A percentile compares a stretch with the other conserved stretches of the same genome.
phyloP scores from a whole-genome alignment of 2,797 vertebrate genomes.

The Sorex maritimensis region DNA sequence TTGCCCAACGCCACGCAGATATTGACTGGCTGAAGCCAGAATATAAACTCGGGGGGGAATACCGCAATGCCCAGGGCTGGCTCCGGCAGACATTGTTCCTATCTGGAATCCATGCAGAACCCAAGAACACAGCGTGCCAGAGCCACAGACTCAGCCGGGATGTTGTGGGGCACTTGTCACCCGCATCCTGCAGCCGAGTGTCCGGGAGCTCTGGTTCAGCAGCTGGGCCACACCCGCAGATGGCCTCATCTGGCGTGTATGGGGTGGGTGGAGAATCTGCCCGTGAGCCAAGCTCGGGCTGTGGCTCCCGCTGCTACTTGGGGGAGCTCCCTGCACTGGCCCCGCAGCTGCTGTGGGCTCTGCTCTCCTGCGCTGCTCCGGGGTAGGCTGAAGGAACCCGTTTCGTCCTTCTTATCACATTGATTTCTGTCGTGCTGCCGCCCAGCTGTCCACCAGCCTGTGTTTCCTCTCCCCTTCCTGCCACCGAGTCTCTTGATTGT shows the following conservation, averaged over 20 bases:
- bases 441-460: background rate
- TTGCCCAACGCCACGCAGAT: background rate
- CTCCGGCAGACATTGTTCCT: background rate
- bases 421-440: background rate
- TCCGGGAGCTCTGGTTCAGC: background rate
- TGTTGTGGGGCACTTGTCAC: background rate
- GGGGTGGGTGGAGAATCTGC: background rate
- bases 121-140: background rate
- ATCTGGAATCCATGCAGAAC: background rate
- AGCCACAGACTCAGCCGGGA: background rate
- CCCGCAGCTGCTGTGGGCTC: accelerated
- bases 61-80: too few relatives aligned
- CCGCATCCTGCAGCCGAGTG: too few relatives aligned
- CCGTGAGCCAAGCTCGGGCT: background rate
- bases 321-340: accelerated
- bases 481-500: background rate
- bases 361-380: background rate
- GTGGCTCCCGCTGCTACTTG: background rate
- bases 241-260: background rate
- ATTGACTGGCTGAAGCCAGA: background rate
- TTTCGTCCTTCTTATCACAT: background rate
- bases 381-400: background rate
- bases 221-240: background rate
- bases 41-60: background rate
- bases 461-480: background rate